Base-by-base conservation (phyloP, 2,888 invertebrate genomes). In the Melieria crassipennis region DNA sequence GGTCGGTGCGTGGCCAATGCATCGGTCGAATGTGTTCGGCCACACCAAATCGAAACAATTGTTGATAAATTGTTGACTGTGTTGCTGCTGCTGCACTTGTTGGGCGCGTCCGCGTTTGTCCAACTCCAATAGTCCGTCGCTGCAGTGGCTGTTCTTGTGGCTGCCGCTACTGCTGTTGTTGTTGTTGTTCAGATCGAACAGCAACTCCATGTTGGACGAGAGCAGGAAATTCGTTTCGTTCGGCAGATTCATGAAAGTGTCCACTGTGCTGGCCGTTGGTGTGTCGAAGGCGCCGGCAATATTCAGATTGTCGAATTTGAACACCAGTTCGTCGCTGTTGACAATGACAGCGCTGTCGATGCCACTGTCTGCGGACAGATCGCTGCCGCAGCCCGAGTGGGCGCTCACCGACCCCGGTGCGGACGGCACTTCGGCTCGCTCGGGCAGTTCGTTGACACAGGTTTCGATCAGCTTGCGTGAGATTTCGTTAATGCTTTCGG, bases 41-140 rank as follows among this genome's bases (percentile, higher is more conserved):
- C 85, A 84, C 77, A 84, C 79, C 77, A 88, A 87, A 79, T 88
- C 87, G 79, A 88, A 89, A 70, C 88, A 87, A 82, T 89, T 88
- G 79, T 81, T 81, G 76, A 79, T 80, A 78, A 82, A 80, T 79
- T 82, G 79, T 73, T 81, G 78, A 72, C 75, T 77, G 10, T 68
- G 64, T 50, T 61, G 71, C 63, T 78, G 74, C 65, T 73, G 76
- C 7, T 73, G 46, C 13, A 46, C 67, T 47, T 61, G 46, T 42
- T 72, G 73, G 65, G 75, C 70, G 72, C 68, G 75, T 67, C 70
- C 75, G 73, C 50, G 3, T 52, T 52, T 67, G 60, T 74, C 65
- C 72, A 63, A 72, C 62, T 73, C 66, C 58, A 56, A 57, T 58
- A 69, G 47, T 56, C 62, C 62, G 70, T 60, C 68, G 30, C 30